Percentiles rank a stretch among this genome's conserved stretches.
Evolutionary conservation across 1,140 invertebrate species (phyloP).

Genomic region (Lepidurus packardi): DNA sequence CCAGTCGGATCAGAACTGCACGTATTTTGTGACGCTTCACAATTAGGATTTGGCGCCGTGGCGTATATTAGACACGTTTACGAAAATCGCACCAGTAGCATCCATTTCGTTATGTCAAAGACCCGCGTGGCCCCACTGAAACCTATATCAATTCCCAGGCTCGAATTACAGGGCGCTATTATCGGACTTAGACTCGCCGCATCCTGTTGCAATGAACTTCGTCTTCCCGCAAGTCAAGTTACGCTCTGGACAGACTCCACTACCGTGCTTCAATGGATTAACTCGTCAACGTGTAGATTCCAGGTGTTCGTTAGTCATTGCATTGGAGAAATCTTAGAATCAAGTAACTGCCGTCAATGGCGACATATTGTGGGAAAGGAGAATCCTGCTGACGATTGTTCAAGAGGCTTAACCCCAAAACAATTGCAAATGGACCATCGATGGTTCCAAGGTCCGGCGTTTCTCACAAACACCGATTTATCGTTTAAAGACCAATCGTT

Average conservation of each 20-base stretch:
- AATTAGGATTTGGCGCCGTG: too few species aligned
- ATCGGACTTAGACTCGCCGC: constrained; percentile 41
- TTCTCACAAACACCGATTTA: background rate
- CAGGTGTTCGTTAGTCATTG: constrained; percentile 30
- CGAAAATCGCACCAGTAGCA: too few species aligned
- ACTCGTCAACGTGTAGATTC: constrained; percentile 4
- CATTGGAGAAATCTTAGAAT: constrained; percentile 34
- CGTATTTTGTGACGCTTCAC: too few species aligned
- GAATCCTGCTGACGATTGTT: constrained; percentile 35
- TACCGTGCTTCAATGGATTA: constrained; percentile 24
- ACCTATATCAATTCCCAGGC: constrained; percentile 48
- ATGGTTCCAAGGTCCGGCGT: constrained; percentile 24
- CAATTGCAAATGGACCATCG: background rate
- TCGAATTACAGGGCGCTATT: constrained; percentile 48
- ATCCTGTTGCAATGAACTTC: constrained; percentile 23
- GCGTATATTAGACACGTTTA: too few species aligned
- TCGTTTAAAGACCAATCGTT: too few species aligned
- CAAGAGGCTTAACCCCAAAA: constrained; percentile 7
- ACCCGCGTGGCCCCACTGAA: too few species aligned
- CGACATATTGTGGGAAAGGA: constrained; percentile 24
- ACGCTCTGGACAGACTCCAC: constrained; percentile 24
- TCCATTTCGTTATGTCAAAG: too few species aligned
- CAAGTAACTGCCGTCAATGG: constrained; percentile 26
- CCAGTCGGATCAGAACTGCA: too few species aligned
- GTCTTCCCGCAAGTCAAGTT: background rate